Conservation (phyloP, 2,113 vertebrate species). For the Plecturocebus donacophilus region DNA sequence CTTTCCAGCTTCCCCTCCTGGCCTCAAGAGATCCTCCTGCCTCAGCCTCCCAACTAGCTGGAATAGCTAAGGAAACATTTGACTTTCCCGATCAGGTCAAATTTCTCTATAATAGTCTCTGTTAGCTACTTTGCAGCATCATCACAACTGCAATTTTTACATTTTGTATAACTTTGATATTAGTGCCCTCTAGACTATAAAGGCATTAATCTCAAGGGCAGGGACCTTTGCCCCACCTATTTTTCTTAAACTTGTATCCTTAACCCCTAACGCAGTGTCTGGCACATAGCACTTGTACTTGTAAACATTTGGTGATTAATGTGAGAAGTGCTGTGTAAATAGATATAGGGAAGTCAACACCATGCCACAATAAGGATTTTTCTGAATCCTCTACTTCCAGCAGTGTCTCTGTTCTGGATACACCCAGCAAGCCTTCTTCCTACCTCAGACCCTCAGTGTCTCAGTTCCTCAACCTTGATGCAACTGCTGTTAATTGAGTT, state of each 20-base stretch:
- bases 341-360: not conserved
- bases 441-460: not conserved
- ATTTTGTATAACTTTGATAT: not conserved
- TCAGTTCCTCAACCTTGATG: not conserved
- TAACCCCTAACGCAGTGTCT: not conserved
- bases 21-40: not conserved
- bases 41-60: not conserved
- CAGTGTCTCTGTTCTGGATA: not conserved
- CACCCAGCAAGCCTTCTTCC: not conserved
- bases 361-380: not conserved
- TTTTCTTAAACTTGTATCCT: not conserved
- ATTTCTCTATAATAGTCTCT: not conserved
- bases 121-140: not conserved
- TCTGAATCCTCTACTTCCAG: not conserved
- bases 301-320: not conserved
- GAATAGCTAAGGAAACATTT: not conserved
- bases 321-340: not conserved
- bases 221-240: not conserved
- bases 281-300: not conserved
- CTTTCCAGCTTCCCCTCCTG: not conserved
- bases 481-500: not conserved
- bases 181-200: not conserved
- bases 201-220: not conserved
- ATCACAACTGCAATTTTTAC: not conserved
- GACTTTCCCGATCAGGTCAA: not conserved